Evolutionary conservation across 2,797 vertebrate genomes (phyloP), one percentile per base, ranked within the genome.

Genomic region (Manis pentadactyla): DNA sequence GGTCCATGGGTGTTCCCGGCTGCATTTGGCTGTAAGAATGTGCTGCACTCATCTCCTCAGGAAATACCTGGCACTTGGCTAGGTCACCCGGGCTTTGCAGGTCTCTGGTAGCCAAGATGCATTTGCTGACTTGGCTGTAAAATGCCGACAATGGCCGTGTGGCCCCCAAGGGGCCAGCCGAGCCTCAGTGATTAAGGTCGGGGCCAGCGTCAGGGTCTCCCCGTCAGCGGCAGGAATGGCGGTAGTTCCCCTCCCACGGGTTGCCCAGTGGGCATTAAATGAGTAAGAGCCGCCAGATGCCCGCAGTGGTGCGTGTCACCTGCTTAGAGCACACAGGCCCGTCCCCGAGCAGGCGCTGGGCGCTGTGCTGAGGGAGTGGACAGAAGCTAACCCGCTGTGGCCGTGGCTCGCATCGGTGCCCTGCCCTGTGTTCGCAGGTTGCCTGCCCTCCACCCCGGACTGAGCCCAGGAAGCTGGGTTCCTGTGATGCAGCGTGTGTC

Each of bases 371-470:
- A 59, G 18, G 14, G 0, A 1, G 39, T 31, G 46, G 57, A 64
- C 5, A 4, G 46, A 87, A 69, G 31, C 53, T 69, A 27, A 21
- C n/a, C 39, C 61, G 46, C 27, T 46, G 12, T 46, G 46, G 46
- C 46, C 46, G 10, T 46, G 2, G 46, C 46, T 11, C 46, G 18
- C 34, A 18, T 74, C 23, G 5, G 42, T 46, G 39, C 77, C 93
- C 73, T 86, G 90, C 64, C 78, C 87, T 37, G 21, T 77, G 29
- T 82, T 93, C 81, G 19, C 59, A 9, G 57, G 27, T 37, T 63
- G 12, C 57, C 66, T 39, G 17, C 11, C 46, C 29, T 7, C 27
- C 1, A 2, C n/a, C 34, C 31, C 7, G 15, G 49, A 87, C 66
- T 31, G 46, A 75, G 90, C 29, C 17, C 59, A 53, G 66, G 84